These are phyloP conservation scores for Rhizoglyphus robini DNA, from an alignment of 1,140 invertebrate genomes.

Conservation along the genomic window DNA sequence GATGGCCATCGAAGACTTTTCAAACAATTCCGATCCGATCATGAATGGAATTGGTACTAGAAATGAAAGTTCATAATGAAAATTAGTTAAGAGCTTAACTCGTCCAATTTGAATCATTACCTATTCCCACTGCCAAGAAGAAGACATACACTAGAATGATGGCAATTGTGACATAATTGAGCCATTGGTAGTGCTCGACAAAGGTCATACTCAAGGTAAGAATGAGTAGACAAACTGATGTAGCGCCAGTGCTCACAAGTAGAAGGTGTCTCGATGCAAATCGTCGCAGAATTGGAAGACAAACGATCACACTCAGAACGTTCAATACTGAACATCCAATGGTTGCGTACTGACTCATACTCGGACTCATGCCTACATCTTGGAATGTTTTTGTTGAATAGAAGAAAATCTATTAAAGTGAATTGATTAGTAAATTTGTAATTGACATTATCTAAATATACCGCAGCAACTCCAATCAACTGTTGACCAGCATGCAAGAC, in stretches of 20 bases:
- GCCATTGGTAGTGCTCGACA: slow-evolving; percentile 42
- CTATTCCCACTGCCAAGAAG: slow-evolving; percentile 59
- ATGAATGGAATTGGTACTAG: slow-evolving; percentile 70
- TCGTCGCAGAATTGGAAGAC: slow-evolving; percentile 14
- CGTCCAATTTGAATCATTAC: too few relatives aligned
- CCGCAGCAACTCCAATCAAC: slow-evolving; percentile 70
- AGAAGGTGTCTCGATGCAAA: neutral
- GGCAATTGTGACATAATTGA: slow-evolving; percentile 47
- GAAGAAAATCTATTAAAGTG: slow-evolving; percentile 31
- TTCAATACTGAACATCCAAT: slow-evolving; percentile 31
- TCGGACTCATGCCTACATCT: slow-evolving; percentile 27
- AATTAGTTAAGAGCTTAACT: too few relatives aligned
- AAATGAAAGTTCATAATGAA: too few relatives aligned
- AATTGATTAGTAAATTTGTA: too few relatives aligned
- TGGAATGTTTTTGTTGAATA: slow-evolving; percentile 35
- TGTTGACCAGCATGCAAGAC: slow-evolving; percentile 65
- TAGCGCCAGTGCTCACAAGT: slow-evolving; percentile 4
- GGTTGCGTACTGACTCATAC: slow-evolving; percentile 30
- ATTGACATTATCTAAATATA: too few relatives aligned
- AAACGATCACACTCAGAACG: slow-evolving; percentile 30
- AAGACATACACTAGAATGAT: slow-evolving; percentile 60
- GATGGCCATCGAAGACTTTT: slow-evolving; percentile 61
- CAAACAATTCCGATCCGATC: slow-evolving; percentile 70
- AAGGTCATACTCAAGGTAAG: slow-evolving; percentile 17
- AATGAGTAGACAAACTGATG: neutral